Percentiles rank a stretch among this genome's conserved stretches.
Conservation (phyloP, 2,888 invertebrate species). For the Cheilosia vernalis region DNA sequence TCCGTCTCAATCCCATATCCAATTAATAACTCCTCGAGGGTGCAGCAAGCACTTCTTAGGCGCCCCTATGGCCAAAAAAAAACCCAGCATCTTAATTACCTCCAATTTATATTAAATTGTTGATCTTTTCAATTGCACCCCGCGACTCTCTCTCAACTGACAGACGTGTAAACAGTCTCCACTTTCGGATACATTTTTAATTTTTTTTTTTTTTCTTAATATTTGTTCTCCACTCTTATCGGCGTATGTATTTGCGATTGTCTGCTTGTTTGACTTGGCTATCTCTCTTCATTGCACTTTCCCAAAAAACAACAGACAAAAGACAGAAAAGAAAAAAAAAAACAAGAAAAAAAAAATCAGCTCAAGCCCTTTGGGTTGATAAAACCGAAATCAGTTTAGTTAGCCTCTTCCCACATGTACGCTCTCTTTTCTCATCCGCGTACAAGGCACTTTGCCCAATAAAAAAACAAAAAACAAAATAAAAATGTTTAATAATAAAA, state of each 20-base stretch:
- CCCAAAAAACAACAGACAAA: constrained; percentile 28
- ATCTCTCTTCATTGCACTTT: constrained; percentile 54
- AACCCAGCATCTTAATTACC: constrained; percentile 8
- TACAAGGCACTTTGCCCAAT: constrained; percentile 40
- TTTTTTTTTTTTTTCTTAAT: constrained; percentile 9
- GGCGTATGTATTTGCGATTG: constrained; percentile 32
- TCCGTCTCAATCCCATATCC: neutral
- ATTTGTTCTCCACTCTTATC: constrained; percentile 35
- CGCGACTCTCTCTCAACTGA: neutral
- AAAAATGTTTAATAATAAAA: constrained; percentile 62
- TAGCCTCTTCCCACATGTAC: neutral
- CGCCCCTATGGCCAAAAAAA: neutral
- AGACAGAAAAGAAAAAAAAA: too few relatives aligned
- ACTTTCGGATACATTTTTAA: neutral
- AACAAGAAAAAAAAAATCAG: neutral
- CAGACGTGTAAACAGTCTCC: constrained; percentile 14
- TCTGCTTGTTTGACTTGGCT: constrained; percentile 41
- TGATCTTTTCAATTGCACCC: neutral
- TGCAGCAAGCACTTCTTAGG: neutral
- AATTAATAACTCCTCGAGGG: constrained; percentile 1
- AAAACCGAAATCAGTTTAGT: constrained; percentile 10
- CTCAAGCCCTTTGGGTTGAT: constrained; percentile 37
- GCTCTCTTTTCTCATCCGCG: constrained; percentile 19
- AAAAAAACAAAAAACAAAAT: constrained; percentile 22
- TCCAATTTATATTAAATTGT: constrained; percentile 10